Conservation (phyloP, 2,797 vertebrate genomes). For the Macropodus opercularis region DNA sequence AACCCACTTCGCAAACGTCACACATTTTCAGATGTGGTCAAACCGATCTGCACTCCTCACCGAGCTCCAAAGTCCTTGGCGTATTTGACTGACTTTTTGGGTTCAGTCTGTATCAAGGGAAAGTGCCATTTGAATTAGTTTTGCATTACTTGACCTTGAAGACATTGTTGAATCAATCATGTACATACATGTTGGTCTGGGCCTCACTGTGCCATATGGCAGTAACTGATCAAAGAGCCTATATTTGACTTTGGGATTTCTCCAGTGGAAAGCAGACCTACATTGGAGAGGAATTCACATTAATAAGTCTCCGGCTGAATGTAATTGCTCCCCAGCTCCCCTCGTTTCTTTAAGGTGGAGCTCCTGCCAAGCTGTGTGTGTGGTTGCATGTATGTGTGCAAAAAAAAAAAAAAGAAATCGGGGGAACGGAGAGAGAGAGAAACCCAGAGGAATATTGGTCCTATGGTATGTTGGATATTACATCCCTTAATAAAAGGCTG, state of each 20-base stretch:
- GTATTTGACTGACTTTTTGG: conserved; percentile 5
- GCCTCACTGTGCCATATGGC: conserved; percentile 60
- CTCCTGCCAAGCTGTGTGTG: conserved; percentile 51
- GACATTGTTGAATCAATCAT: background rate
- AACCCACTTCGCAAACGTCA: no score
- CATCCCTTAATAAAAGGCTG: conserved; percentile 71
- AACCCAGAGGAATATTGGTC: conserved; percentile 53
- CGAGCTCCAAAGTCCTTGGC: no score
- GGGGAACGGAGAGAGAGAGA: conserved; percentile 1
- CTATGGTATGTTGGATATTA: conserved; percentile 69
- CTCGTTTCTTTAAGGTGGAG: conserved; percentile 71
- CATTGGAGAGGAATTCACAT: conserved; percentile 61
- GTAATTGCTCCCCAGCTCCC: conserved; percentile 74
- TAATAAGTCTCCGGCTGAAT: conserved; percentile 74
- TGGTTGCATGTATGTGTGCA: conserved; percentile 22
- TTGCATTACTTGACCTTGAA: conserved; percentile 64
- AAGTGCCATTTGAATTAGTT: conserved; percentile 34
- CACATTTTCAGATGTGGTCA: no score
- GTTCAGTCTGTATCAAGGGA: conserved; percentile 34
- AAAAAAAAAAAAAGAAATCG: conserved; percentile 1
- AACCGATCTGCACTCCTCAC: conserved; percentile 6
- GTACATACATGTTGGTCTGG: conserved; percentile 26
- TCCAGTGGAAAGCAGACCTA: conserved; percentile 57
- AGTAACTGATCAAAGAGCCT: conserved; percentile 70
- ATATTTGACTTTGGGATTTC: conserved; percentile 77